phyloP scores from a whole-genome alignment of 2,113 vertebrate genomes.

The Anolis carolinensis region DNA sequence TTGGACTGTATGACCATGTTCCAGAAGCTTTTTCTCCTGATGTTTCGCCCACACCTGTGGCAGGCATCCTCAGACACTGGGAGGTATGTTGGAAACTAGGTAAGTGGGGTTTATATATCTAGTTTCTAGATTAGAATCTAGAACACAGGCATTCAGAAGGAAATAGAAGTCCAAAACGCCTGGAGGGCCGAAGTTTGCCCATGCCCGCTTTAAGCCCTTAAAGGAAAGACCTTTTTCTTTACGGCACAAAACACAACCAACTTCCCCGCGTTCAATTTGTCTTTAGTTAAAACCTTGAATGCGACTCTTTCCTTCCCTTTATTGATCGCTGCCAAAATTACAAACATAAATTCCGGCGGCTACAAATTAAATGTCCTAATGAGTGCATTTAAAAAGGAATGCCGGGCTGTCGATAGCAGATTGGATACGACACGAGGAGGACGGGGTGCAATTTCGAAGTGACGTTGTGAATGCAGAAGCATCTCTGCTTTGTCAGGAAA shows the following conservation, averaged over 20 bases:
- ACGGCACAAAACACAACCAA: background rate
- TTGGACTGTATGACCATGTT: too few relatives aligned
- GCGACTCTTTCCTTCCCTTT: constrained; percentile 63
- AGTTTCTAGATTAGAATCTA: too few relatives aligned
- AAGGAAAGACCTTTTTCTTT: constrained; percentile 50
- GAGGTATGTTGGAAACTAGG: too few relatives aligned
- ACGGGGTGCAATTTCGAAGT: background rate
- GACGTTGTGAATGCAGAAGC: constrained; percentile 27
- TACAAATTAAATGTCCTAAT: constrained; percentile 73
- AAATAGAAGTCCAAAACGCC: too few relatives aligned
- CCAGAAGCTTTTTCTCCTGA: too few relatives aligned
- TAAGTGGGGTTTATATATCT: too few relatives aligned
- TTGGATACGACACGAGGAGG: constrained; percentile 49
- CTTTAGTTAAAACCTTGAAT: constrained; percentile 62
- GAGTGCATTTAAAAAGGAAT: constrained; percentile 66
- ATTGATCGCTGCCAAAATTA: constrained; percentile 71
- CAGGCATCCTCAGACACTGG: too few relatives aligned
- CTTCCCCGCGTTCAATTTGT: constrained; percentile 57
- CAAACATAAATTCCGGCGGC: constrained; percentile 72
- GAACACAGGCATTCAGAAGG: too few relatives aligned
- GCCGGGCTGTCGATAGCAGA: constrained; percentile 27
- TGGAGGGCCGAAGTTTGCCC: too few relatives aligned
- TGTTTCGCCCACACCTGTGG: too few relatives aligned
- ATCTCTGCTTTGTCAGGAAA: constrained; percentile 5
- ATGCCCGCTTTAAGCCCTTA: constrained; percentile 26